Percentiles rank a stretch among this genome's conserved stretches.
Conservation (phyloP, 2,797 vertebrate species). For the Garrulus glandarius region DNA sequence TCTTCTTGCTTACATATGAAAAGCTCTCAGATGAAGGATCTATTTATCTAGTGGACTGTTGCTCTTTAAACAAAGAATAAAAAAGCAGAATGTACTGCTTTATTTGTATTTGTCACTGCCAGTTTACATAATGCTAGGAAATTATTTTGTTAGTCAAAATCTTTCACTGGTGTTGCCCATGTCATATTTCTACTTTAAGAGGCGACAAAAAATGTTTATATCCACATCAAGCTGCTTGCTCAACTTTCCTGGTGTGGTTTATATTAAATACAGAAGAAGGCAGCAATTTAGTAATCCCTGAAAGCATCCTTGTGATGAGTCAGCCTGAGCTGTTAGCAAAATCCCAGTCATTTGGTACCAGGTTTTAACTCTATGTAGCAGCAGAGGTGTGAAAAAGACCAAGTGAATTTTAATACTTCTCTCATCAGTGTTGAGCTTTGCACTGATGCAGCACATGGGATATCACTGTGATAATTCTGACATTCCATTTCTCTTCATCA, state of each 20-base stretch:
- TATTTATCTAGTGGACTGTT: not conserved
- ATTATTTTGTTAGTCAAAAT: not conserved
- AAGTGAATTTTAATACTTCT: conserved; percentile 3
- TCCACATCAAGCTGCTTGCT: not conserved
- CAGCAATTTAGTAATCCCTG: conserved; percentile 16
- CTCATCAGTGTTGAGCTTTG: not conserved
- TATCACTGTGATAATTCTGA: not conserved
- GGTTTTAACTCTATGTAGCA: conserved; percentile 4
- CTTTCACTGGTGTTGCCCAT: not conserved
- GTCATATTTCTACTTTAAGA: conserved; percentile 2
- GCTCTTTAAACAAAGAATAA: not conserved
- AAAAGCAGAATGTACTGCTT: not conserved
- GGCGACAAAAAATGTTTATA: not conserved
- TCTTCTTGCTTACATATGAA: not conserved
- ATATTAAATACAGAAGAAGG: conserved; percentile 22
- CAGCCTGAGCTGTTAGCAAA: conserved; percentile 17
- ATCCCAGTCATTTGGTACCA: not conserved
- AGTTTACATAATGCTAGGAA: not conserved
- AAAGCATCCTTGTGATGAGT: conserved; percentile 31
- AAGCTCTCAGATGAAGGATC: not conserved
- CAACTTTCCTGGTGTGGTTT: conserved; percentile 31
- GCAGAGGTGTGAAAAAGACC: conserved; percentile 3
- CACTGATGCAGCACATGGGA: not conserved
- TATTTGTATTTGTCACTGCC: not conserved
- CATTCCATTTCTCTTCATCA: not conserved